Evolutionary conservation across 2,113 vertebrate species (phyloP), one percentile per base, ranked within the genome.

Genomic region (Genyomyrus donnyi): DNA sequence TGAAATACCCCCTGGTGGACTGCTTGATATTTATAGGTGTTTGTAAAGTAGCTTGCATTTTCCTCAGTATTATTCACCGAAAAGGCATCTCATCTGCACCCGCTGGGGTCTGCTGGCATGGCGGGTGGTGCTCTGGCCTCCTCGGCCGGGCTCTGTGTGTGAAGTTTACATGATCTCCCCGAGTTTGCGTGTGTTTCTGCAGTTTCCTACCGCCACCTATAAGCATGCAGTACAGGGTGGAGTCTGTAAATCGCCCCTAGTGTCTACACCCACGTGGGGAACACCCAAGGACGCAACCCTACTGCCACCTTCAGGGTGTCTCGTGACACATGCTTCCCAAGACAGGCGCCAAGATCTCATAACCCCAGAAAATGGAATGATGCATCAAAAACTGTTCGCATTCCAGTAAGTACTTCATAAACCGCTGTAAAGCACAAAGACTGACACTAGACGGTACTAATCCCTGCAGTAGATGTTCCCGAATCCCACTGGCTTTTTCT

Each of bases 1-100:
- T 84, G 17, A 56, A 56, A 88, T 77, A 48, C 35, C 35, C 84
- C 24, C 58, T 17, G 13, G 27, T 11, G 42, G 27, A 35, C 10
- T 1, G 50, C 35, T 17, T 39, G 13, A 66, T 90, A 90, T 90
- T 87, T 77, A 88, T 88, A 90, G 89, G 46, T 24, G n/a, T 49
- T 58, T 84, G 17, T 87, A 87, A 27, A n/a, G 48, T 62, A 42
- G 50, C 45, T 85, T 53, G 27, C n/a, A 45, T 7, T 45, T 87
- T 48, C 89, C 58, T 80, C 46, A 53, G 85, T 88, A 13, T 53
- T 88, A 70, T 49, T 87, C 42, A 87, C 7, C 15, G 89, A 27
- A 42, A 35, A 62, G 84, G 58, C 42, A 90, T 89, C 24, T 46
- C 39, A 45, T 62, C 35, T 24, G 53, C 56, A 66, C 52, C 17